Base-by-base conservation (phyloP, 1,140 invertebrate genomes). In the Anadara kagoshimensis region DNA sequence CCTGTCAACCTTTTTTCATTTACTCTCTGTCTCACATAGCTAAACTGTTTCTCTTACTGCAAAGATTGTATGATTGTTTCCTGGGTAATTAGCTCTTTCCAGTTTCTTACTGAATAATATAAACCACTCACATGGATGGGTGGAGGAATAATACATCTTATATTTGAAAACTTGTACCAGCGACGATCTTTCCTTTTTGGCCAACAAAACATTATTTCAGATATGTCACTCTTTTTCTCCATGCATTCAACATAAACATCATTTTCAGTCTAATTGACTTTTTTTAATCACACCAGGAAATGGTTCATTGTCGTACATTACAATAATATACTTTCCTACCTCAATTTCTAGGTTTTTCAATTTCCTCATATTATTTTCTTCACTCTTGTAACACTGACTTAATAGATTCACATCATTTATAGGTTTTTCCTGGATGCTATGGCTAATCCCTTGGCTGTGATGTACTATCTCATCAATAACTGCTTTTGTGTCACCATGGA, bases 171-270 rank as follows among this genome's bases (percentile, higher is more conserved):
- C 7, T 36, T 36, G 29, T 36, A 36, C 29, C 29, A 36, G 7
- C 29, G 7, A 2, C 29, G 7, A 36, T 36, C 29, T 36, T 36
- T 36, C 29, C 29, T 2, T 36, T 36, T 36, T 3, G 29, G 29
- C 29, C 29, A 36, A 36, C 29, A 36, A 36, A 36, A 36, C 29
- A 36, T 36, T 36, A 36, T 36, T 36, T 57, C 56, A 57, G 36
- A 49, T 29, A 0, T 29, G 10, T 29, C 1, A 29, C 10, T 29
- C 5, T 26, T 20, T n/a, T 29, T 57, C 12, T 57, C 24, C 56
- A 57, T 57, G 11, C 56, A 57, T 57, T 29, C 14, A 29, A 57
- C 56, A 57, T 29, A 57, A 10, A 57, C 56, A 29, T 57, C 56
- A 29, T 10, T 29, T 8, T 26, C 56, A 26, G 29, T 36, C 29